These are phyloP conservation scores for Octodonta nipae DNA, from an alignment of 2,888 invertebrate genomes.

Conservation along the genomic window DNA sequence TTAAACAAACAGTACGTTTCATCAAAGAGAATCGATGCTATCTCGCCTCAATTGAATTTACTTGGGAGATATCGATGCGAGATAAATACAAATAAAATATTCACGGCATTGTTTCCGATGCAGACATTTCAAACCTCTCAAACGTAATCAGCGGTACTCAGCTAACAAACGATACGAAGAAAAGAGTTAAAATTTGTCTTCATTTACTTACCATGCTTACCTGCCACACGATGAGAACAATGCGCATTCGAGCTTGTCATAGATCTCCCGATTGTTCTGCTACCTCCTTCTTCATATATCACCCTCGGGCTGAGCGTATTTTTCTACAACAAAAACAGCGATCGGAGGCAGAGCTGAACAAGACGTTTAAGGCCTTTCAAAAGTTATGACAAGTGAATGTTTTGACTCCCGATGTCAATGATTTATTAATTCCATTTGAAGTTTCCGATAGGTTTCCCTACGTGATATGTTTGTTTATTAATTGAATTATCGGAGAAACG, in stretches of 20 bases:
- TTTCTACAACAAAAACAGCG: constrained; percentile 8
- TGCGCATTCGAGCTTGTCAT: constrained; percentile 33
- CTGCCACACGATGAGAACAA: constrained; percentile 34
- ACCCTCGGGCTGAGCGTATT: constrained; percentile 11
- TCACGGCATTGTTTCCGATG: constrained; percentile 21
- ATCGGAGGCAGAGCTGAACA: constrained; percentile 16
- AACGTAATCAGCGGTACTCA: constrained; percentile 29
- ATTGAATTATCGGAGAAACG: too few species aligned
- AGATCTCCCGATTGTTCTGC: constrained; percentile 22
- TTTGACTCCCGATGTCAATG: constrained; percentile 16
- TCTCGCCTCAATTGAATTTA: constrained; percentile 1
- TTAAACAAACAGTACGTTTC: too few species aligned
- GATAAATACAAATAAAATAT: constrained; percentile 7
- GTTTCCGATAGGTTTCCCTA: too few species aligned
- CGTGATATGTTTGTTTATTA: too few species aligned
- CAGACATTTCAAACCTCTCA: constrained; percentile 24
- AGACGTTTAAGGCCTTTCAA: constrained; percentile 20
- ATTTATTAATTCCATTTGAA: constrained; percentile 13
- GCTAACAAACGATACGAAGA: constrained; percentile 18
- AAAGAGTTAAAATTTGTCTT: constrained; percentile 34
- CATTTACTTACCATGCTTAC: constrained; percentile 33
- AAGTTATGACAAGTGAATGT: constrained; percentile 20
- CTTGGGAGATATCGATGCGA: not conserved
- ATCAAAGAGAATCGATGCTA: too few species aligned
- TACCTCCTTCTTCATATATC: constrained; percentile 30